Conservation (phyloP, 2,113 vertebrate species). For the Hiodon tergisus region DNA sequence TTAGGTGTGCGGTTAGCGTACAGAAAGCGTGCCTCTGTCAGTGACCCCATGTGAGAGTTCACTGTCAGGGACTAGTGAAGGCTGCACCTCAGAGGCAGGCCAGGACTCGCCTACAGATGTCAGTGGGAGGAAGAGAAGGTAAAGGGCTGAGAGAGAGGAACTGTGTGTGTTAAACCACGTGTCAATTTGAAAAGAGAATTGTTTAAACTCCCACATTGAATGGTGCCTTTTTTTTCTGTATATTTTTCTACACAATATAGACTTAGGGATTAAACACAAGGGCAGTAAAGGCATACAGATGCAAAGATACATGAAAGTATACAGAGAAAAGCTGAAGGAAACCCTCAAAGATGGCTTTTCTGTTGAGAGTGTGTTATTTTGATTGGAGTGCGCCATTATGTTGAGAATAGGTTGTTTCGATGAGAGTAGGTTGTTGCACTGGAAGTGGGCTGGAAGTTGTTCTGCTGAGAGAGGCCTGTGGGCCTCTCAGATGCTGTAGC, state of each 20-base stretch:
- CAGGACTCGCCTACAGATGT: slow-evolving; percentile 5
- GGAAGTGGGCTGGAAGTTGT: not conserved
- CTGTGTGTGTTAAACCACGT: not conserved
- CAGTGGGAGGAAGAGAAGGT: not conserved
- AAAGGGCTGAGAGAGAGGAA: not conserved
- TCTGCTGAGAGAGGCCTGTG: not conserved
- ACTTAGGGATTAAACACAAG: not conserved
- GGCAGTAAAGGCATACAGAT: not conserved
- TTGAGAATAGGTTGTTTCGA: not conserved
- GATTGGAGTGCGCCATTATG: not conserved
- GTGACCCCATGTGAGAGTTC: slow-evolving; percentile 11
- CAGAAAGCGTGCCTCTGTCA: not conserved
- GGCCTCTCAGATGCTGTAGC: not conserved
- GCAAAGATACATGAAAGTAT: not conserved
- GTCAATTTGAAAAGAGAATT: slow-evolving; percentile 12
- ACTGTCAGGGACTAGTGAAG: not conserved
- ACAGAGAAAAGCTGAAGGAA: no score
- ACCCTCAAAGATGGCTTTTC: not conserved
- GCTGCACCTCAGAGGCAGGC: slow-evolving; percentile 17
- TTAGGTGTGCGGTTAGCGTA: not conserved
- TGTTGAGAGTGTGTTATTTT: not conserved
- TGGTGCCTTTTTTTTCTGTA: not conserved
- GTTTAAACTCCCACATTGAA: not conserved
- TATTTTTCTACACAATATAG: not conserved
- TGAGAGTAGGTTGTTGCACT: not conserved